A percentile compares a stretch with the other conserved stretches of the same genome.
Evolutionary conservation across 2,797 vertebrate species (phyloP).

Genomic region (Mionectes olivaceus): DNA sequence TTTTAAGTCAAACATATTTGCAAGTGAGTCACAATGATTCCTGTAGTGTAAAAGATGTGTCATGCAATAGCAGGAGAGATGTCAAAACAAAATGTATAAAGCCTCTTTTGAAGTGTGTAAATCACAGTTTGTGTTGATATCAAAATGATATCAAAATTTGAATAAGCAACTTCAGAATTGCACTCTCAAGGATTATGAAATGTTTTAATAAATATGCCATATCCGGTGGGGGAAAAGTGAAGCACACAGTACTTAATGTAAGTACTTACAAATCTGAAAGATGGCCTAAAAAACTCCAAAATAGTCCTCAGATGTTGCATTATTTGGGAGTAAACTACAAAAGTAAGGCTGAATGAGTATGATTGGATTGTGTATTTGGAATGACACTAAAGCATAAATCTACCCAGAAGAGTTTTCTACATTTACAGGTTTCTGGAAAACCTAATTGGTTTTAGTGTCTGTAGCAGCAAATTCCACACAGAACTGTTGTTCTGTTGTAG

Average conservation of each 20-base stretch:
- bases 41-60: background rate
- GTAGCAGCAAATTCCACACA: background rate
- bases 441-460: background rate
- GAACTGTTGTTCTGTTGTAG: background rate
- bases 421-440: background rate
- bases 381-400: background rate
- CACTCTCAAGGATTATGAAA: background rate
- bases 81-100: background rate
- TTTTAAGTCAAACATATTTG: background rate
- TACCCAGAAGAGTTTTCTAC: background rate
- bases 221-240: slow-evolving; percentile 1
- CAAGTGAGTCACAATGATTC: background rate
- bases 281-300: background rate
- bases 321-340: background rate
- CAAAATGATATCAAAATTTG: background rate
- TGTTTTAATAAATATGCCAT: slow-evolving; percentile 16
- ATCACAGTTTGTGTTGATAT: background rate
- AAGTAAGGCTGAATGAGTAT: background rate
- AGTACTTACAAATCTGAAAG: background rate
- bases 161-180: background rate
- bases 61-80: background rate
- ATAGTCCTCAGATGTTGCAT: background rate
- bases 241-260: background rate
- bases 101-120: rapidly evolving
- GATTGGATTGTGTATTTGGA: background rate